Base-by-base conservation (phyloP, 1,140 invertebrate genomes). In the Anthonomus grandis region DNA sequence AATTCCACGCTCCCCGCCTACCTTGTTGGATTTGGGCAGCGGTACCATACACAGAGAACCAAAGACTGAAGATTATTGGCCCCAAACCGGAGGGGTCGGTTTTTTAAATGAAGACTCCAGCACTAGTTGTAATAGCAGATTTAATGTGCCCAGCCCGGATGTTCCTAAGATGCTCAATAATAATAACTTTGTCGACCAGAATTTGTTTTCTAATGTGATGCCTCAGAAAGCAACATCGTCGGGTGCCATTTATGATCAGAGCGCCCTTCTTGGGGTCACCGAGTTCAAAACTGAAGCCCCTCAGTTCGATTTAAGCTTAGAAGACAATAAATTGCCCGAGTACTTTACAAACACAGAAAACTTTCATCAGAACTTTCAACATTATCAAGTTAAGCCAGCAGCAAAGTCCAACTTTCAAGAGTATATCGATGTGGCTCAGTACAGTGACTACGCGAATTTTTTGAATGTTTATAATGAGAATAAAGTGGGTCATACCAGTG, bases 21-120 rank as follows among this genome's bases (percentile, higher is more conserved):
- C 84, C 0, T 75, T 90, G 13, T 76, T 87, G 0, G 86, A 89
- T 59, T 74, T 89, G 0, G 83, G 82, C 0, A 87, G 84, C 64
- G 83, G 83, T 0, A 84, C 83, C 2, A 83, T 82, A 24, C 79
- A 81, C 60, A 64, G 69, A 55, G 73, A 75, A 55, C 77, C 78
- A 2, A 77, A 80, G 64, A 76, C 78, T 3, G 81, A 82, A 63
- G 77, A 80, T 19, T 74, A 69, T 42, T 73, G 70, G 71, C 62
- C 64, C 13, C 39, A 62, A 19, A 60, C 62, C 17, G 22, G 52
- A 4, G n/a, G n/a, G n/a, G 60, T 47, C 1, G 62, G 51, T 48
- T 54, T 69, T 37, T 52, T 66, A 6, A 70, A 71, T 42, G 72
- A 74, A 23, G 70, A 71, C 42, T 71, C 67, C 18, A 74, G 69